Conservation (phyloP, 1,140 invertebrate genomes). For the Rhopalosiphum maidis region DNA sequence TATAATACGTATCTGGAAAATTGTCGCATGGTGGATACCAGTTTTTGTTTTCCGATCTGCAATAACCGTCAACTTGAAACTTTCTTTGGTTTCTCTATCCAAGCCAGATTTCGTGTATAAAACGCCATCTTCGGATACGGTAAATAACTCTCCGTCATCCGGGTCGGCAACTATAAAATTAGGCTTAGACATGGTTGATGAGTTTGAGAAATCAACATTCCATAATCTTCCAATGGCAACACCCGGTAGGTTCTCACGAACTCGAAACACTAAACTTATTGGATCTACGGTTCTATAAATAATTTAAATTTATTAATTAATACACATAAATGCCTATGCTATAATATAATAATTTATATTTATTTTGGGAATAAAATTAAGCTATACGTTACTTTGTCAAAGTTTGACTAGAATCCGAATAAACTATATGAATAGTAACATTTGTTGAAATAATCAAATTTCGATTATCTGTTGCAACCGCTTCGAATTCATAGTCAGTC, state of each 20-base stretch:
- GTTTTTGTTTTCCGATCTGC: constrained; percentile 68
- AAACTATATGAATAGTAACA: constrained; percentile 82
- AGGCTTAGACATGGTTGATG: constrained; percentile 59
- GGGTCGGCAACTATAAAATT: constrained; percentile 77
- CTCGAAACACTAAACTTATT: constrained; percentile 75
- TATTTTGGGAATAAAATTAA: background rate
- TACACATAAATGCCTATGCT: background rate
- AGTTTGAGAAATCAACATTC: constrained; percentile 60
- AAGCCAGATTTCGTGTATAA: constrained; percentile 77
- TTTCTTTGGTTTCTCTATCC: constrained; percentile 77
- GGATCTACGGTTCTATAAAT: constrained; percentile 63
- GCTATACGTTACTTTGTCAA: constrained; percentile 70
- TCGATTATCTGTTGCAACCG: constrained; percentile 74
- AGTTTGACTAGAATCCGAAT: constrained; percentile 70
- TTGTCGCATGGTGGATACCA: constrained; percentile 53
- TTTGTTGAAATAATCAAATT: constrained; percentile 77
- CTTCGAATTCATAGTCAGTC: constrained; percentile 79
- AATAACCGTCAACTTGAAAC: constrained; percentile 80
- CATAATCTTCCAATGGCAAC: constrained; percentile 77
- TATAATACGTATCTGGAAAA: constrained; percentile 61
- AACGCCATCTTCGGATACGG: constrained; percentile 78
- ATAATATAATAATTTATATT: background rate
- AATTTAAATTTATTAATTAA: background rate
- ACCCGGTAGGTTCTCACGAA: constrained; percentile 79
- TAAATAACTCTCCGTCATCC: constrained; percentile 77